Evolutionary conservation across 1,140 invertebrate genomes (phyloP).

Genomic region (Paraescarpia echinospica): DNA sequence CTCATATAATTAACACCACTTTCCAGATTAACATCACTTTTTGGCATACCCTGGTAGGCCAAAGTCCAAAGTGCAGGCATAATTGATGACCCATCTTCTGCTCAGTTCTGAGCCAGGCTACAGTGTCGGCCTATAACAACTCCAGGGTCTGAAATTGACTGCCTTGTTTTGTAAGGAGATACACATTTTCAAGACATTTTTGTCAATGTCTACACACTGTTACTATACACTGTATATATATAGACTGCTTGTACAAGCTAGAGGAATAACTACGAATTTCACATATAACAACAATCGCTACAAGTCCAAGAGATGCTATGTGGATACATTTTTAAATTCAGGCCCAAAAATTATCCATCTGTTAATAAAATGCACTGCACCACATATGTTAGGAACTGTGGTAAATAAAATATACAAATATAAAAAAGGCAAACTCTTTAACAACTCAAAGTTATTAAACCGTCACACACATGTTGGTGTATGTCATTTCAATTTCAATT

Average conservation of each 20-base stretch:
- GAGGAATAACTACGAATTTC: background rate
- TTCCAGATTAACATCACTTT: background rate
- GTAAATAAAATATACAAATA: background rate
- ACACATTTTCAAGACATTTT: background rate
- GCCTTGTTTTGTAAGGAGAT: background rate
- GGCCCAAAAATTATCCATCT: background rate
- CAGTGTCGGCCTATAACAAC: background rate
- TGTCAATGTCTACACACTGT: background rate
- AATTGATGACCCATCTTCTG: background rate
- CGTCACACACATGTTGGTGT: background rate
- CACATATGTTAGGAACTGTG: background rate
- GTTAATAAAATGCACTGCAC: background rate
- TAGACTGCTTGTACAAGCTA: background rate
- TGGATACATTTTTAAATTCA: background rate
- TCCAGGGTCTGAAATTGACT: background rate
- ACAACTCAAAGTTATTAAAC: background rate
- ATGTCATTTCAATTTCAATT: background rate
- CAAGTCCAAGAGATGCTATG: background rate
- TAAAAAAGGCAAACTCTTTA: background rate
- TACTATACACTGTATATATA: too few relatives aligned
- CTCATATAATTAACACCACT: background rate
- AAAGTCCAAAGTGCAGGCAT: background rate
- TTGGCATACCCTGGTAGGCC: background rate
- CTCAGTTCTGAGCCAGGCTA: background rate
- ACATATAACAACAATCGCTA: background rate